A percentile compares a stretch with the other conserved stretches of the same genome.
phyloP scores from a whole-genome alignment of 2,113 vertebrate species.

The Microtus montanus region DNA sequence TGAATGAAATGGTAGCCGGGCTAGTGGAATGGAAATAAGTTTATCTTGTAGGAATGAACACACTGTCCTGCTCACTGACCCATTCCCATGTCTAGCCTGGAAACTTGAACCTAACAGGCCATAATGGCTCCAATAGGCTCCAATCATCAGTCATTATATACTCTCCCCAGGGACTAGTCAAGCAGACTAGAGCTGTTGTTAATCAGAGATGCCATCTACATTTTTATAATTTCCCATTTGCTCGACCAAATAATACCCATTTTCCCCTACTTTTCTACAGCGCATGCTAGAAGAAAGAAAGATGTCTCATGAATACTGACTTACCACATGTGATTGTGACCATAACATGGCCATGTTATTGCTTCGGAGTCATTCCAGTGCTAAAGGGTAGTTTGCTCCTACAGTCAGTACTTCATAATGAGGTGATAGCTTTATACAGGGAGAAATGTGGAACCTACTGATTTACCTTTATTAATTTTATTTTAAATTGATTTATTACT shows the following conservation, averaged over 20 bases:
- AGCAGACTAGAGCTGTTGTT: not conserved
- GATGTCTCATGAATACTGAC: not conserved
- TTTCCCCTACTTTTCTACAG: slow-evolving; percentile 17
- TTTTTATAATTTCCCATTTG: slow-evolving; percentile 10
- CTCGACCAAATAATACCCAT: not conserved
- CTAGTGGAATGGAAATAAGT: not conserved
- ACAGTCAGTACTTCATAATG: not conserved
- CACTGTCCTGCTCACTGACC: not conserved
- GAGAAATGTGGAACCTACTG: not conserved
- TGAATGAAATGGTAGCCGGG: not conserved
- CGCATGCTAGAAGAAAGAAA: not conserved
- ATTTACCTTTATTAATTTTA: not conserved
- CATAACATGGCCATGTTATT: too few species aligned
- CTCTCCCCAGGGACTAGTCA: not conserved
- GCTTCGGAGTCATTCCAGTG: not conserved
- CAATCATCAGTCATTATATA: not conserved
- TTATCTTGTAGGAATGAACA: not conserved
- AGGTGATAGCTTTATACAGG: not conserved
- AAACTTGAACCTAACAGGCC: slow-evolving; percentile 6
- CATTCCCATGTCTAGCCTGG: not conserved
- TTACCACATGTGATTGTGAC: not conserved
- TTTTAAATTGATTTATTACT: not conserved
- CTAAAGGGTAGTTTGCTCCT: not conserved
- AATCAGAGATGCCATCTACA: not conserved
- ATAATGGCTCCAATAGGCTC: not conserved